Conservation (phyloP, 2,113 vertebrate species). For the Pterocles gutturalis region DNA sequence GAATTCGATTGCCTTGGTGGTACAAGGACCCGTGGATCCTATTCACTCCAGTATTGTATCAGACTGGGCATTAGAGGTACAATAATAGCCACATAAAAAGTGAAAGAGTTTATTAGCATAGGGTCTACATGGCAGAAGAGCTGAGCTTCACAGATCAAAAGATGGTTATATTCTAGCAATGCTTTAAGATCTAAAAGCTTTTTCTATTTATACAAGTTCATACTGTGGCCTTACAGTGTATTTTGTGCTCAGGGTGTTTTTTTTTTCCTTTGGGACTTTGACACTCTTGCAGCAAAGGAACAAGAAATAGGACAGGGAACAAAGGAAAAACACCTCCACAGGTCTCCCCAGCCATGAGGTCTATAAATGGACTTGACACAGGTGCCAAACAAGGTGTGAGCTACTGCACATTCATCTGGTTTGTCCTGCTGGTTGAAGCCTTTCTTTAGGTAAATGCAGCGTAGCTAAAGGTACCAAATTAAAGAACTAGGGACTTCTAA, state of each 20-base stretch:
- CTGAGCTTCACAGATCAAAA: background rate
- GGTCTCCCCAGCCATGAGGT: background rate
- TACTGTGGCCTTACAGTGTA: background rate
- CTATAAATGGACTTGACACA: background rate
- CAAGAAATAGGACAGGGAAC: background rate
- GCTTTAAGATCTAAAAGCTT: background rate
- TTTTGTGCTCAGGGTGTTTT: background rate
- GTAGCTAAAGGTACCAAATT: background rate
- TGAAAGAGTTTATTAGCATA: background rate
- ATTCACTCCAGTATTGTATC: background rate
- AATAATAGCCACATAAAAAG: background rate
- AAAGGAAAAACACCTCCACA: background rate
- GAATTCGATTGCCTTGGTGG: accelerated
- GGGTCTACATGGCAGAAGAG: background rate
- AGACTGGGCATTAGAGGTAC: background rate
- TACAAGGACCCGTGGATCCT: background rate
- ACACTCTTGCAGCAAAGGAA: background rate
- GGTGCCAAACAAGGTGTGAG: background rate
- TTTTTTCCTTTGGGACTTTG: background rate
- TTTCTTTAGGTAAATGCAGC: background rate
- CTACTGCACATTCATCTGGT: background rate
- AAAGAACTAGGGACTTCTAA: background rate
- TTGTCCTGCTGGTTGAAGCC: background rate
- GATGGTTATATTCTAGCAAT: background rate
- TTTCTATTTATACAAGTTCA: background rate